phyloP scores from a whole-genome alignment of 35 echinoderm and acorn worm genomes.

The Ophiothrix spiculata region DNA sequence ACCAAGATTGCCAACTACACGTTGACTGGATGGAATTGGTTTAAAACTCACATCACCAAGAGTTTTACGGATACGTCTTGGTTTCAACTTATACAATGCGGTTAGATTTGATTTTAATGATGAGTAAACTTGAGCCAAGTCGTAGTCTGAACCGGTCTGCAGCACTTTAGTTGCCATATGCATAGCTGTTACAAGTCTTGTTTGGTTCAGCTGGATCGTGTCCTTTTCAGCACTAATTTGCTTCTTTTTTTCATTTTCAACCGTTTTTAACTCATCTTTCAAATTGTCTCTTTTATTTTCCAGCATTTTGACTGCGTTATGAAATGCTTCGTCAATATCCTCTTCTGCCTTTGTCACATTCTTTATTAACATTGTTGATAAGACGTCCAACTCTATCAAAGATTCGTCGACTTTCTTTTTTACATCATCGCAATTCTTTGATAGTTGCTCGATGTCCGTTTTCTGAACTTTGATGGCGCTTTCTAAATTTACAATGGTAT shows the following conservation, averaged over 20 bases:
- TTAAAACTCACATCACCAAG: background rate
- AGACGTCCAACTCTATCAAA: background rate
- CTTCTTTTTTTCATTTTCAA: background rate
- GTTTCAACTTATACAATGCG: background rate
- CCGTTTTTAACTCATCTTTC: too few relatives aligned
- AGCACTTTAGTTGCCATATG: background rate
- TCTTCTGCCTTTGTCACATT: background rate
- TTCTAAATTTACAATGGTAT: background rate
- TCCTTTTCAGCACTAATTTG: background rate
- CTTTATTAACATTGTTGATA: background rate
- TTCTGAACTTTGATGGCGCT: background rate
- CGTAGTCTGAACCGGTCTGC: background rate
- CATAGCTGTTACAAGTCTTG: background rate
- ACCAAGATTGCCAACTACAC: too few relatives aligned
- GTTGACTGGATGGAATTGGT: too few relatives aligned
- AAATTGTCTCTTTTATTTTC: too few relatives aligned
- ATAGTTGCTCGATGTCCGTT: background rate
- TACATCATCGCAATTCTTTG: background rate
- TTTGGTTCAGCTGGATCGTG: background rate
- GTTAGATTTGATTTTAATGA: background rate
- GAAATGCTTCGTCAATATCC: background rate
- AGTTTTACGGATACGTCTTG: background rate
- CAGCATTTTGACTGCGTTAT: too few relatives aligned
- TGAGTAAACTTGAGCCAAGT: background rate
- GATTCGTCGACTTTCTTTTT: background rate